Conservation (phyloP, 2,113 vertebrate species). For the Erythrolamprus reginae region DNA sequence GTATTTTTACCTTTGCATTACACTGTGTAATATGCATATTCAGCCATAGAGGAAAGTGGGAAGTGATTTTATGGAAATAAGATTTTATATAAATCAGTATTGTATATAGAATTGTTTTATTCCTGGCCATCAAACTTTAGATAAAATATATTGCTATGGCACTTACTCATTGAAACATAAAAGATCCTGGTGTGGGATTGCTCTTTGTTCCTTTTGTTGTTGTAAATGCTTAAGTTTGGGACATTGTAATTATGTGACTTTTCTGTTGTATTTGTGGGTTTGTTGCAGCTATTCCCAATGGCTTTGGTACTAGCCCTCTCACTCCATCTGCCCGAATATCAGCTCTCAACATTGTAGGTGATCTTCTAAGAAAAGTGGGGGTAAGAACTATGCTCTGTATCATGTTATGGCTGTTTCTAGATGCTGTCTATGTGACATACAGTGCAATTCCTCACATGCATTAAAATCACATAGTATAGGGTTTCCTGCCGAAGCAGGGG, state of each 20-base stretch:
- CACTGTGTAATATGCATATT: background rate
- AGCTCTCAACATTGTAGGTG: conserved; percentile 97
- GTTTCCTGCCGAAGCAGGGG: too few relatives aligned
- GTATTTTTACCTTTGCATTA: background rate
- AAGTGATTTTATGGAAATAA: background rate
- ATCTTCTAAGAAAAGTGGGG: conserved; percentile 96
- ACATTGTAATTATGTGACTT: background rate
- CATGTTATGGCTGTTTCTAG: accelerated
- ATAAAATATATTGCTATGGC: background rate
- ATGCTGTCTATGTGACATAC: background rate
- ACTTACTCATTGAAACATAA: background rate
- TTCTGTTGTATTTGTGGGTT: conserved; percentile 4
- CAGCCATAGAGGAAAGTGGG: background rate
- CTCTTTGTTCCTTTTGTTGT: background rate
- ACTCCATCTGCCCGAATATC: conserved; percentile 96
- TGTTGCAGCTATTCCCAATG: conserved; percentile 84
- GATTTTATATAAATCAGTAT: background rate
- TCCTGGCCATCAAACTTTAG: background rate
- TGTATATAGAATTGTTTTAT: background rate
- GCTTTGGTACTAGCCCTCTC: conserved; percentile 86
- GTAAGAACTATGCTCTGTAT: conserved; percentile 66
- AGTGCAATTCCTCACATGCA: background rate
- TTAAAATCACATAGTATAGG: background rate
- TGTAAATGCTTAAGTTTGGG: background rate
- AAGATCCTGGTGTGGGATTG: background rate